Base-by-base conservation (phyloP, 1,140 invertebrate genomes). In the Maniola jurtina region DNA sequence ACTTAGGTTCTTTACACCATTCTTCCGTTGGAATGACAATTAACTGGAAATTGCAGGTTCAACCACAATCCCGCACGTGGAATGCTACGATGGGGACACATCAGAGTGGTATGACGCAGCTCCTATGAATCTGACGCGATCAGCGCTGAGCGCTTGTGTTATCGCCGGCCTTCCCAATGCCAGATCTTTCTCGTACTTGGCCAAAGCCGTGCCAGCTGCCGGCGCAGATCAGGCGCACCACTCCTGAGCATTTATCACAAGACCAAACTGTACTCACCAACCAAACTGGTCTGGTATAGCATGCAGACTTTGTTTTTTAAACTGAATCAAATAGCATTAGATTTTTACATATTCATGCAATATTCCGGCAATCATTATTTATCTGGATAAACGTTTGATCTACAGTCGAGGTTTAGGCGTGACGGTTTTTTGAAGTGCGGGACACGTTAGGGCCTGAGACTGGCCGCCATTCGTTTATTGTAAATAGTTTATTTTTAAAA, bases 101-200 rank as follows among this genome's bases (percentile, higher is more conserved):
- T 91, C 95, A 75, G 93, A 95, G 76, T 96, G 95, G 95, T 92
- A 92, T 70, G 92, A 94, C 65, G 93, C 93, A 0, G 91, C 93
- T 0, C 92, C 93, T 0, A 95, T 96, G 94, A 95, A 95, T 80
- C 81, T 95, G 4, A 95, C 94, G 68, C 87, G 94, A 6, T 94
- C 94, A 14, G 94, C 94, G 0, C 79, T 94, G 25, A 93, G 92
- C 72, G 94, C 94, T 4, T 94, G 94, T 72, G 93, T 95, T 0
- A 68, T 94, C 0, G 82, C 85, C 33, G 93, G 92, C 1, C 80
- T 95, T 11, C 91, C 91, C 3, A 95, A 94, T 75, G 91, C 92
- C 0, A 89, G 90, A 13, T 92, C 93, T 10, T 94, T 90, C 60
- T 89, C 86, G 1, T 90, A 90, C 61, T 77, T 90, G 7, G 86